Evolutionary conservation across 2,797 vertebrate species (phyloP), one percentile per base, ranked within the genome.

Genomic region (Fistularia commersonii): DNA sequence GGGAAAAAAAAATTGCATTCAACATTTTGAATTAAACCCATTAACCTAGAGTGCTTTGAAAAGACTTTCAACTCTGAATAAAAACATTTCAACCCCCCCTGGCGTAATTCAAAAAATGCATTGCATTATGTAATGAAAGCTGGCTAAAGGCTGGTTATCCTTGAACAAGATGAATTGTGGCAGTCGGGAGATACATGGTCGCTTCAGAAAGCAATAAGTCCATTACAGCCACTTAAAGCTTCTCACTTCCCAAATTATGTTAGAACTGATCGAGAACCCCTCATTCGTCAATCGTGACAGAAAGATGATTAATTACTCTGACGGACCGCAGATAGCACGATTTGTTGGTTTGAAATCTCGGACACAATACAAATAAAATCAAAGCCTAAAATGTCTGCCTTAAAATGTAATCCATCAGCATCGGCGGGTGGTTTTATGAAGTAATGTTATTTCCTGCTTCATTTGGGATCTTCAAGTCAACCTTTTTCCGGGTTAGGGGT

Each of bases 221-320:
- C 23, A 23, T 23, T 23, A 23, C 35, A 10, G 35, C 35, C 35
- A 36, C 35, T 47, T 15, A 60, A 47, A 46, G 7, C 37, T 4
- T 32, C 37, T 56, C 35, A 42, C 14, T 33, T 37, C 11, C 42
- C 37, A 57, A 43, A 13, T 37, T 40, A 48, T 14, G 11, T 7
- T 48, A 34, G 49, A 44, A 10, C 10, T 63, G 43, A 57, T 48
- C 45, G 13, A 65, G 51, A 41, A 12, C 36, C 11, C 8, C 44
- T 74, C 54, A 59, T 56, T 64, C 58, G 47, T 42, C 56, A 65
- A 63, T 41, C 42, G 11, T 1, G 36, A 57, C 51, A n/a, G 51
- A 54, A 57, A 65, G 48, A 40, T 46, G 50, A 64, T 36, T 36
- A 10, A 36, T 36, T 10, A 6, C 35, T 36, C 2, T 36, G 23